Evolutionary conservation across 2,797 vertebrate species (phyloP).

Genomic region (Aplochiton taeniatus): DNA sequence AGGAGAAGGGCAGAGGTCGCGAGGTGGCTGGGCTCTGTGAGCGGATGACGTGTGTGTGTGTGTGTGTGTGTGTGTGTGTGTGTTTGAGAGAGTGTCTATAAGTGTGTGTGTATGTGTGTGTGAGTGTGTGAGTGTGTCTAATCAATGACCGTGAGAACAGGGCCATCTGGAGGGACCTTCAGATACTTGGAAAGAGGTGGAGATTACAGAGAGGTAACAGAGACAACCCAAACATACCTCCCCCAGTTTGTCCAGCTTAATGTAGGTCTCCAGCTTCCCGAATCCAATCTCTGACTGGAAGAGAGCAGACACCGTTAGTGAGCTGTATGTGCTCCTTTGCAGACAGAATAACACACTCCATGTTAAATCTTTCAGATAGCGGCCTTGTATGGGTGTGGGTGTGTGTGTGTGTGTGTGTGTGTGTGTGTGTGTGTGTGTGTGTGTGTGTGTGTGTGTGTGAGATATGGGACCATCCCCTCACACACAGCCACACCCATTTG

Average conservation of each 20-base stretch:
- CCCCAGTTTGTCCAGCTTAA: conserved; percentile 96
- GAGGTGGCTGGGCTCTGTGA: conserved; percentile 1
- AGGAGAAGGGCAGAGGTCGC: neutral
- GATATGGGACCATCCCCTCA: conserved; percentile 30
- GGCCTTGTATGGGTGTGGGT: conserved; percentile 19
- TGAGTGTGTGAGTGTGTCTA: conserved; percentile 5
- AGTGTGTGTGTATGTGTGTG: conserved; percentile 9
- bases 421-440: conserved; percentile 19
- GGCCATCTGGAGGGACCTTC: conserved; percentile 27
- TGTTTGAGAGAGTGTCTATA: too few species aligned
- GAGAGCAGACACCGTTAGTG: conserved; percentile 47
- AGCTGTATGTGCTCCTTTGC: conserved; percentile 45
- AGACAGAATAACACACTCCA: conserved; percentile 46
- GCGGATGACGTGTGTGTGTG: conserved; percentile 2
- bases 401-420: conserved; percentile 26
- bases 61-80: conserved; percentile 14
- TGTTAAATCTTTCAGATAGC: conserved; percentile 48
- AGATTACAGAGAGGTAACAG: neutral
- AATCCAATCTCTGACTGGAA: conserved; percentile 94
- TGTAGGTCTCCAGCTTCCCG: conserved; percentile 95
- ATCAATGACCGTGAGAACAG: conserved; percentile 31
- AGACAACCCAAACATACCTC: conserved; percentile 76
- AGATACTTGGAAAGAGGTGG: neutral
- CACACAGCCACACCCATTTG: neutral
- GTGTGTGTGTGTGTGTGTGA: conserved; percentile 21